These are phyloP conservation scores for Mohoua ochrocephala DNA, from an alignment of 2,113 vertebrate genomes.

Conservation along the genomic window DNA sequence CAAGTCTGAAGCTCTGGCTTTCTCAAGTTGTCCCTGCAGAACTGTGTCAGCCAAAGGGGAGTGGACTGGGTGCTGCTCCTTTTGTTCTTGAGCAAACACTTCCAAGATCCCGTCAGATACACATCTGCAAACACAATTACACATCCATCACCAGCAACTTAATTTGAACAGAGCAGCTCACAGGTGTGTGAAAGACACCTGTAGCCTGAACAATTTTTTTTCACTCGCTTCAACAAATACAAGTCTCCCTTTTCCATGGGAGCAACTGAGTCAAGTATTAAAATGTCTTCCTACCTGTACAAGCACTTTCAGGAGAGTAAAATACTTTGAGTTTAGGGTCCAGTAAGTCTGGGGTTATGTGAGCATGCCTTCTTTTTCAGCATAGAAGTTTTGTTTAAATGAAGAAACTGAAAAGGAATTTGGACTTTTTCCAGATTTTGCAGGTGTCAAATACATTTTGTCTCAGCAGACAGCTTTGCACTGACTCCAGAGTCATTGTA, in stretches of 20 bases:
- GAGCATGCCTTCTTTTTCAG: background rate
- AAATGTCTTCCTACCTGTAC: background rate
- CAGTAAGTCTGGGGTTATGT: background rate
- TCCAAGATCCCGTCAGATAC: background rate
- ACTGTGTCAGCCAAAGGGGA: background rate
- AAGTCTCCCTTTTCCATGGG: background rate
- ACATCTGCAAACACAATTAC: background rate
- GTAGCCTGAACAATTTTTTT: background rate
- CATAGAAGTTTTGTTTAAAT: background rate
- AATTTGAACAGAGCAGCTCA: background rate
- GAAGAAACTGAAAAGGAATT: background rate
- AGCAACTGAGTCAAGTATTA: background rate
- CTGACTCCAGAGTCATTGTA: background rate
- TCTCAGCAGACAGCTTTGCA: background rate
- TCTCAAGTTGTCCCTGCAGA: background rate
- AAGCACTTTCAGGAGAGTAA: background rate
- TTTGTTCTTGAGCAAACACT: constrained; percentile 16
- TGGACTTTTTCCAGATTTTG: background rate
- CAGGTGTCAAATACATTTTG: background rate
- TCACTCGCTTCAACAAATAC: background rate
- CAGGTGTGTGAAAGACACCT: constrained; percentile 16
- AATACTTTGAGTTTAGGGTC: background rate
- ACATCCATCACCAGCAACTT: constrained; percentile 7
- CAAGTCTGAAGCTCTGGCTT: background rate
- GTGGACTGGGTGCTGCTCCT: background rate